A percentile compares a stretch with the other conserved stretches of the same genome.
phyloP scores from a whole-genome alignment of 2,888 invertebrate genomes.

The Aromia moschata region DNA sequence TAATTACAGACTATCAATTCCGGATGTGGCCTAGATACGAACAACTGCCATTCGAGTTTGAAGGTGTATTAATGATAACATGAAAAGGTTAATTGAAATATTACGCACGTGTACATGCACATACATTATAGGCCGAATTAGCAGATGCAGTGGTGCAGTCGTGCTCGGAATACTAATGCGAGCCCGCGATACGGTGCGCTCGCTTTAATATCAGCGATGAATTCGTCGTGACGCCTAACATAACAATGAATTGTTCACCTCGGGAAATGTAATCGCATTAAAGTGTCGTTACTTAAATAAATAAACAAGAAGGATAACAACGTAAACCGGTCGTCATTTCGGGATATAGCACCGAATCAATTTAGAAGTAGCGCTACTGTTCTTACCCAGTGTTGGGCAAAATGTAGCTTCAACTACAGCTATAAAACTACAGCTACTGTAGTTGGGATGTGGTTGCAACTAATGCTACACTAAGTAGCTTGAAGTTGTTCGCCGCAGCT shows the following conservation, averaged over 20 bases:
- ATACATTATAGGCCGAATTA: conserved; percentile 15
- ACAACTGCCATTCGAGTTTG: neutral
- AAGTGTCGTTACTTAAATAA: neutral
- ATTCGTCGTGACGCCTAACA: conserved; percentile 6
- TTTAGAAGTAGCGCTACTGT: no score
- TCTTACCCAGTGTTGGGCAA: no score
- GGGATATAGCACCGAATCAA: no score
- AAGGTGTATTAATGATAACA: neutral
- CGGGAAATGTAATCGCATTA: neutral
- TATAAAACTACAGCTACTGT: no score
- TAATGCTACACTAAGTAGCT: no score
- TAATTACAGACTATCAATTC: neutral
- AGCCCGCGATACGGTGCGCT: conserved; percentile 2
- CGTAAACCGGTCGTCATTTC: no score
- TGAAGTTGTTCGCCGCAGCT: no score
- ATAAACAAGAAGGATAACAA: neutral
- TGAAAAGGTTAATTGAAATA: conserved; percentile 12
- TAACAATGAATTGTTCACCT: conserved; percentile 8
- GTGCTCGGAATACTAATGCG: conserved; percentile 20
- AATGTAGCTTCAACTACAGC: no score
- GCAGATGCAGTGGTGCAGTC: conserved; percentile 15
- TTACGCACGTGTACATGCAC: conserved; percentile 3
- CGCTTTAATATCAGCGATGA: conserved; percentile 7
- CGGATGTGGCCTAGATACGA: neutral
- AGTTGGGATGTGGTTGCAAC: no score